phyloP scores from a whole-genome alignment of 2,888 invertebrate genomes.

The Deroplatys truncata region DNA sequence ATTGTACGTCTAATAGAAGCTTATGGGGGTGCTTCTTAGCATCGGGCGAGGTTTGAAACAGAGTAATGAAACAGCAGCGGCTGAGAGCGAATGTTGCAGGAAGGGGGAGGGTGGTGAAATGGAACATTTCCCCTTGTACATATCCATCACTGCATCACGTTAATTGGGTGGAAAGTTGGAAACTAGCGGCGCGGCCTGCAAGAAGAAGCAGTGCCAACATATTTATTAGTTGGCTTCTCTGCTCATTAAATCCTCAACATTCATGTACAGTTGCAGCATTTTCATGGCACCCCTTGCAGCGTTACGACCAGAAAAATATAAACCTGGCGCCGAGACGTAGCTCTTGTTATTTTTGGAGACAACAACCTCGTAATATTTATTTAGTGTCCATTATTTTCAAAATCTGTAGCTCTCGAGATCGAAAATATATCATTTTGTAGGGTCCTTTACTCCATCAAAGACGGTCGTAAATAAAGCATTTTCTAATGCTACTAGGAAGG shows the following conservation, averaged over 20 bases:
- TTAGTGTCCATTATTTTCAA: neutral
- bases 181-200: neutral
- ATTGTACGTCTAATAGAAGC: too few relatives aligned
- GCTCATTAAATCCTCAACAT: neutral
- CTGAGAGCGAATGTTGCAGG: neutral
- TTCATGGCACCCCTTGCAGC: neutral
- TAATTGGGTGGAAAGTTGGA: neutral
- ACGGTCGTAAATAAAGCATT: too few relatives aligned
- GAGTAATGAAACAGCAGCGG: neutral
- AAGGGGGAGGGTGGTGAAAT: neutral
- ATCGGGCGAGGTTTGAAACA: neutral
- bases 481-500: too few relatives aligned
- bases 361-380: neutral
- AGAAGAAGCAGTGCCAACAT: neutral
- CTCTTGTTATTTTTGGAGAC: neutral
- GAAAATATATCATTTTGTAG: neutral
- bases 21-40: neutral
- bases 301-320: neutral
- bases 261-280: neutral
- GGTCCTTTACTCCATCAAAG: neutral
- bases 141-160: neutral
- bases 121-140: neutral
- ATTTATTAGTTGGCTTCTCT: neutral
- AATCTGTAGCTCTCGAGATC: neutral
- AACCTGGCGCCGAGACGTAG: neutral